Evolutionary conservation across 1,140 invertebrate genomes (phyloP).

Genomic region (Drosophila neocordata): DNA sequence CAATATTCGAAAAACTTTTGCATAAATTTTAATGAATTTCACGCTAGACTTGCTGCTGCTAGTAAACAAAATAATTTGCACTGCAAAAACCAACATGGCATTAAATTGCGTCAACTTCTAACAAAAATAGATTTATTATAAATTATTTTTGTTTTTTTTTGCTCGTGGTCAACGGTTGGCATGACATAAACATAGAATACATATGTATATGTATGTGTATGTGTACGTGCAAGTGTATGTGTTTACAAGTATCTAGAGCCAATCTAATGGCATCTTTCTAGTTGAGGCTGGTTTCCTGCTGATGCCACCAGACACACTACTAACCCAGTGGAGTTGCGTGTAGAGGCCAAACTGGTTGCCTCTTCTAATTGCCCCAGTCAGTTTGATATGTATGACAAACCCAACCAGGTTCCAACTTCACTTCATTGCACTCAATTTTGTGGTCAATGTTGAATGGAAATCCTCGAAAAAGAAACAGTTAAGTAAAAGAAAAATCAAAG

Average conservation of each 20-base stretch:
- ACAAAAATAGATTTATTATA: constrained; percentile 22
- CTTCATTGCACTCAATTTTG: constrained; percentile 56
- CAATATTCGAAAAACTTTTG: constrained; percentile 72
- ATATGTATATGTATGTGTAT: background rate
- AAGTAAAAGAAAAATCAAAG: background rate
- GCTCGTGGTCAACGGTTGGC: constrained; percentile 42
- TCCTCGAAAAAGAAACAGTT: constrained; percentile 2
- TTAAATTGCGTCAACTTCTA: constrained; percentile 72
- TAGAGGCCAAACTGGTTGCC: constrained; percentile 67
- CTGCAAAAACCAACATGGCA: constrained; percentile 55
- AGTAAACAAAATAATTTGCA: constrained; percentile 72
- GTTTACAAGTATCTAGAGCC: constrained; percentile 6
- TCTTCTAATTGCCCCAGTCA: constrained; percentile 65
- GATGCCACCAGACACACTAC: constrained; percentile 55
- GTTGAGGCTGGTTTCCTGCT: constrained; percentile 43
- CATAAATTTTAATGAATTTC: constrained; percentile 79
- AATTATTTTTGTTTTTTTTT: too few relatives aligned
- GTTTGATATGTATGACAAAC: constrained; percentile 18
- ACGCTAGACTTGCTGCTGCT: constrained; percentile 55
- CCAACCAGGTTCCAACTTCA: constrained; percentile 27
- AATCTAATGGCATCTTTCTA: constrained; percentile 49
- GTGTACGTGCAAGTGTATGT: background rate
- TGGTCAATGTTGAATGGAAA: constrained; percentile 50
- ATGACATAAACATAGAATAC: constrained; percentile 53
- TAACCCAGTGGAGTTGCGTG: constrained; percentile 73